A percentile compares a stretch with the other conserved stretches of the same genome.
phyloP scores from a whole-genome alignment of 2,797 vertebrate genomes.

The Sebastes oblongus region DNA sequence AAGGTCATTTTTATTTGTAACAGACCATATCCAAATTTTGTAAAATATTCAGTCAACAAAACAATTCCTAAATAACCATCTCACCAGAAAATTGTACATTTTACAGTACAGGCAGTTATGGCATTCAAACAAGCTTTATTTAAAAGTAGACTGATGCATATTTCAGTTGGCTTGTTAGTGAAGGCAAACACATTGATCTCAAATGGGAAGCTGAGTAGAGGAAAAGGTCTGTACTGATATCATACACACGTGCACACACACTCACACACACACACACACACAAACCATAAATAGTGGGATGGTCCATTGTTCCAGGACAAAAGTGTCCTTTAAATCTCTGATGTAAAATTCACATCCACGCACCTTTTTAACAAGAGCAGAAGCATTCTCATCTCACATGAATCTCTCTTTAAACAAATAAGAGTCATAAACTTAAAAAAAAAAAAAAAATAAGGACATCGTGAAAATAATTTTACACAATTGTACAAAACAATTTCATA shows the following conservation, averaged over 20 bases:
- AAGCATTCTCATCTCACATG: not conserved
- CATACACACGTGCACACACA: not conserved
- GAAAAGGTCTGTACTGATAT: not conserved
- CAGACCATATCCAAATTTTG: constrained; percentile 27
- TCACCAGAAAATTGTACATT: constrained; percentile 30
- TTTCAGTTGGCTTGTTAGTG: constrained; percentile 51
- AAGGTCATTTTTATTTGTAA: not conserved
- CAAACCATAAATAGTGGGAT: constrained; percentile 49
- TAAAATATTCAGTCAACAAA: constrained; percentile 25
- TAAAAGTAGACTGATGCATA: constrained; percentile 29
- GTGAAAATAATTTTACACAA: constrained; percentile 30
- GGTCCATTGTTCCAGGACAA: not conserved
- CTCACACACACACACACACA: not conserved
- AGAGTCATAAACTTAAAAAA: not conserved
- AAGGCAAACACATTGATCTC: constrained; percentile 38
- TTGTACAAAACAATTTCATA: constrained; percentile 32
- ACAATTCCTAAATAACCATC: constrained; percentile 41
- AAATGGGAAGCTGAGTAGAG: not conserved
- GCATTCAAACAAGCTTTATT: constrained; percentile 42
- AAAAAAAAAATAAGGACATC: not conserved
- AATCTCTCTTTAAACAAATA: constrained; percentile 36
- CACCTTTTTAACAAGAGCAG: not conserved
- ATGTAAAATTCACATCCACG: constrained; percentile 17
- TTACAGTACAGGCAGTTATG: constrained; percentile 58
- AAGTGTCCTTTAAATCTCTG: constrained; percentile 12